phyloP scores from a whole-genome alignment of 2,888 invertebrate genomes.

The Philaethria dido region DNA sequence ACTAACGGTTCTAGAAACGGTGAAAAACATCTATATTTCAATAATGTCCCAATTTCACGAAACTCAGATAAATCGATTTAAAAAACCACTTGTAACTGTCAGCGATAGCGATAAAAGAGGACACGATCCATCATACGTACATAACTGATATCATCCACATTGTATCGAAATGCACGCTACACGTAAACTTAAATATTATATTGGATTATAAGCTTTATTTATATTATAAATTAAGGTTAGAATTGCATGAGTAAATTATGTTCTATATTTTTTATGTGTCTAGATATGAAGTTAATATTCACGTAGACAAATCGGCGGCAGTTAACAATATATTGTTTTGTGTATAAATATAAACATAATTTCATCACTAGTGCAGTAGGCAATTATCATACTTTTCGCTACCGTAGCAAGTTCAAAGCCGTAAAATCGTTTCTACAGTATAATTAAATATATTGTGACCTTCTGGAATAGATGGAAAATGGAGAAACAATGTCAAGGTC shows the following conservation, averaged over 20 bases:
- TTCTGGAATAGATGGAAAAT: too few relatives aligned
- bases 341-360: neutral
- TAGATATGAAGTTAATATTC: constrained; percentile 31
- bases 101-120: constrained; percentile 39
- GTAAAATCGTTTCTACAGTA: too few relatives aligned
- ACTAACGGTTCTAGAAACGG: constrained; percentile 9
- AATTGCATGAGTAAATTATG: neutral
- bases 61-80: constrained; percentile 35
- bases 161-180: neutral
- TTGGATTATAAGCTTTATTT: constrained; percentile 8
- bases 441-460: too few relatives aligned
- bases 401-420: neutral
- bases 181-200: neutral
- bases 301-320: constrained; percentile 44
- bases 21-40: constrained; percentile 26
- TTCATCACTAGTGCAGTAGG: neutral
- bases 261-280: neutral
- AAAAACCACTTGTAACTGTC: constrained; percentile 37
- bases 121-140: constrained; percentile 37
- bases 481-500: too few relatives aligned
- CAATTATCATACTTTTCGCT: neutral
- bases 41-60: constrained; percentile 30
- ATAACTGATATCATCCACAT: constrained; percentile 32
- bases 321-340: constrained; percentile 41
- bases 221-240: neutral